Percentiles rank a stretch among this genome's conserved stretches.
These are phyloP conservation scores for Calcarius lapponicus DNA, from an alignment of 2,797 vertebrate genomes.

Conservation along the genomic window DNA sequence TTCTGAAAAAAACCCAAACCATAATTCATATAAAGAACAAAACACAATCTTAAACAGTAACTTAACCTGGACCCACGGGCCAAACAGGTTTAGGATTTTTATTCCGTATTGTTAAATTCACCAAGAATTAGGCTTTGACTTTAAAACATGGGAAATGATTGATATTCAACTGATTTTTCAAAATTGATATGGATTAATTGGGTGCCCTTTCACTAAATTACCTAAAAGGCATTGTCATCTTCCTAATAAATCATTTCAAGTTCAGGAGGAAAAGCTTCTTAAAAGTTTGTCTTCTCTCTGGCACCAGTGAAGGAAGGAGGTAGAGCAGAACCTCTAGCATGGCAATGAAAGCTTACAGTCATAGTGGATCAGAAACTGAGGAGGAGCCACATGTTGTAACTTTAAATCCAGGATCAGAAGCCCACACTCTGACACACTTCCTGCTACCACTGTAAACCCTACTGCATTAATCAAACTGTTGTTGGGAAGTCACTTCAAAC, in stretches of 20 bases:
- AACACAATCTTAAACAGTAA: background rate
- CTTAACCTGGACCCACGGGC: background rate
- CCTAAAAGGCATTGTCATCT: background rate
- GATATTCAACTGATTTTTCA: background rate
- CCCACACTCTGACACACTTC: background rate
- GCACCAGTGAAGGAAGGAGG: background rate
- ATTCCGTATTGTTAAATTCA: background rate
- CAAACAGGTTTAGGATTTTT: background rate
- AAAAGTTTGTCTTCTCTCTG: background rate
- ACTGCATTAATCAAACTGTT: background rate
- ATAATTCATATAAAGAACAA: background rate
- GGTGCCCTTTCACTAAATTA: background rate
- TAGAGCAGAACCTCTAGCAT: background rate
- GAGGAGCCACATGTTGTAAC: background rate
- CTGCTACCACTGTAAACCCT: background rate
- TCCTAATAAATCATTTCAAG: background rate
- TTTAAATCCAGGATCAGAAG: background rate
- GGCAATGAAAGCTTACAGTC: background rate
- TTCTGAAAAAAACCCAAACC: background rate
- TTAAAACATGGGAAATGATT: background rate
- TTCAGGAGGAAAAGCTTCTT: background rate
- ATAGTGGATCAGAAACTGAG: background rate
- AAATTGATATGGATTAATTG: background rate
- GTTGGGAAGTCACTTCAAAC: background rate
- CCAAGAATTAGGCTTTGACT: background rate